Evolutionary conservation across 2,888 invertebrate species (phyloP).

Genomic region (Platycheirus rosarum): DNA sequence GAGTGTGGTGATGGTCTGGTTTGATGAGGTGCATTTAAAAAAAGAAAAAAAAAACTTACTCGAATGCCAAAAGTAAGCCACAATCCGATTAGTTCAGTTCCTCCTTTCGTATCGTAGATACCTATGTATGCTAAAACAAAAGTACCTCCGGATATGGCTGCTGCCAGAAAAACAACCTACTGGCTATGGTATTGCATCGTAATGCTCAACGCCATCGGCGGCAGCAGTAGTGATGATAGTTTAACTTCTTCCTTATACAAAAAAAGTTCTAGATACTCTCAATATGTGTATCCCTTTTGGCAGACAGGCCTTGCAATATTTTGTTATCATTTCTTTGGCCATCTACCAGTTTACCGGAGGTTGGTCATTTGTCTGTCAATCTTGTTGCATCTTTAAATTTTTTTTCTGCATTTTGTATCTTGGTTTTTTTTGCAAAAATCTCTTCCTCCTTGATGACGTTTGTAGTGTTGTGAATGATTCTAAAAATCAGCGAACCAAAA

Average conservation of each 20-base stretch:
- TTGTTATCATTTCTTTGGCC: slow-evolving; percentile 11
- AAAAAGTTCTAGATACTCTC: no score
- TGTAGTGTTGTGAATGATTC: slow-evolving; percentile 5
- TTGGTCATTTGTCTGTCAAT: background rate
- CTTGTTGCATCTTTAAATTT: no score
- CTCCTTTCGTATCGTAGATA: background rate
- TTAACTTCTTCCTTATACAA: background rate
- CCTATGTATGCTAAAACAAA: background rate
- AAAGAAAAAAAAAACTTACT: background rate
- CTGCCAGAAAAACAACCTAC: background rate
- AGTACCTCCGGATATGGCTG: background rate
- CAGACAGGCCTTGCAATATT: no score
- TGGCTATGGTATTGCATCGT: background rate
- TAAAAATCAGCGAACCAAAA: slow-evolving; percentile 27
- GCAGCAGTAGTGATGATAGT: background rate
- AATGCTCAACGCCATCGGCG: no score
- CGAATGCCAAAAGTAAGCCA: slow-evolving; percentile 9
- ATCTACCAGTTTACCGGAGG: slow-evolving; percentile 4
- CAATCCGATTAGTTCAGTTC: slow-evolving; percentile 17
- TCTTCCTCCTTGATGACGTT: background rate
- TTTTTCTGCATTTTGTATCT: background rate
- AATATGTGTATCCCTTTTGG: no score
- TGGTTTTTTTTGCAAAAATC: background rate
- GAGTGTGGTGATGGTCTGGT: no score
- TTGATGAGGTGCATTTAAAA: background rate